Evolutionary conservation across 2,113 vertebrate species (phyloP), one percentile per base, ranked within the genome.

Genomic region (Tichodroma muraria): DNA sequence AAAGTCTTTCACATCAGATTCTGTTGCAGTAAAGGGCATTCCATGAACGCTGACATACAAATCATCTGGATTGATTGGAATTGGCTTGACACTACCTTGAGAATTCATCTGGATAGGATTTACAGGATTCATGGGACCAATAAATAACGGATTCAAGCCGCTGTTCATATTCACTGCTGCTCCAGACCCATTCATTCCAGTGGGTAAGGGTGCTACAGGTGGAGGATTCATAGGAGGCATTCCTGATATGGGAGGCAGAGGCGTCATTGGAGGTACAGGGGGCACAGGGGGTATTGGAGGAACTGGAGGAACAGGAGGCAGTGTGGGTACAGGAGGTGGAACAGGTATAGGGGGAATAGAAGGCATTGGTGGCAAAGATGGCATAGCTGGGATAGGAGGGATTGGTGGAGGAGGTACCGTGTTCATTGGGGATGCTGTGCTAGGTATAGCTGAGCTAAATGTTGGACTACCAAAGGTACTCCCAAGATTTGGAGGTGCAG

Each of bases 171-270:
- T 98, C 95, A 99, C 87, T 88, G 98, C 97, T 81, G 98, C 97
- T 96, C 98, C 98, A 97, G 98, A 99, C 94, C 97, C 98, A 97
- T 98, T 98, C 96, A 99, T 98, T 96, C 98, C 98, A 97, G 98
- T 95, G 70, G 98, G 98, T 19, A 98, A 98, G 83, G 99, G 98
- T 70, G 98, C 98, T 94, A 98, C 98, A 28, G 99, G 99, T 47
- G 99, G 99, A 71, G 99, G 99, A 95, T 99, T 99, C 93, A 99
- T 98, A 64, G 99, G 99, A 82, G 99, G 99, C 94, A 99, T 95
- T 65, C 98, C 98, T 53, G 99, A 98, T 94, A 99, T 98, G 85
- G 99, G 99, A 80, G 98, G 98, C 95, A 99, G 98, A 85, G 99
- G 98, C 33, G 98, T 98, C 98, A 99, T 99, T 35, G 98, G 98